These are phyloP conservation scores for Lepidocyrtinus sp. DNA, from an alignment of 2,888 invertebrate genomes.

Conservation along the genomic window DNA sequence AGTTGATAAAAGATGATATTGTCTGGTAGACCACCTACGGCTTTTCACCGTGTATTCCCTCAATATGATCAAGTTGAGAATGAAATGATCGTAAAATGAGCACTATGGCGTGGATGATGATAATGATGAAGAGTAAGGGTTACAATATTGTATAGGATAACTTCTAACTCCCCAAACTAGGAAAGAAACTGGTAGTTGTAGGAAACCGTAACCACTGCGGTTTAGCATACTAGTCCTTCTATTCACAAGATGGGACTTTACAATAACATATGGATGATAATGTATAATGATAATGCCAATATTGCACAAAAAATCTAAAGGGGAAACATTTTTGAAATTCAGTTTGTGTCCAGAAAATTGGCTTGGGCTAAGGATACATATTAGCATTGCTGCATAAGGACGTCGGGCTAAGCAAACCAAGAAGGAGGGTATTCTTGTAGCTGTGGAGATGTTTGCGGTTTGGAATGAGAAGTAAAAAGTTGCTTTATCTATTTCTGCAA, in stretches of 20 bases:
- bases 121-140: background rate
- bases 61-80: too few species aligned
- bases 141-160: too few species aligned
- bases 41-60: background rate
- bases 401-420: background rate
- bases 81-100: background rate
- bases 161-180: too few species aligned
- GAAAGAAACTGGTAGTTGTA: too few species aligned
- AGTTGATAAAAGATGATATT: too few species aligned
- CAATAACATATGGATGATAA: too few species aligned
- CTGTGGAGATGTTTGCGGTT: background rate
- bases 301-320: background rate
- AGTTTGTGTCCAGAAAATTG: background rate
- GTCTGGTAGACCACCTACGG: background rate
- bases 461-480: constrained; percentile 11
- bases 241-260: too few species aligned
- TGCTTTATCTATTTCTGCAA: constrained; percentile 1
- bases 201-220: too few species aligned
- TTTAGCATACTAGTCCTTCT: too few species aligned
- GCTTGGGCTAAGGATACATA: background rate
- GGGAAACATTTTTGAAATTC: background rate
- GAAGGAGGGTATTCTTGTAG: background rate
- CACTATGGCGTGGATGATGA: background rate
- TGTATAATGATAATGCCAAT: too few species aligned
- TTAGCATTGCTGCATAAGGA: background rate